Conservation (phyloP, 2,113 vertebrate genomes). For the Cinclus cinclus region DNA sequence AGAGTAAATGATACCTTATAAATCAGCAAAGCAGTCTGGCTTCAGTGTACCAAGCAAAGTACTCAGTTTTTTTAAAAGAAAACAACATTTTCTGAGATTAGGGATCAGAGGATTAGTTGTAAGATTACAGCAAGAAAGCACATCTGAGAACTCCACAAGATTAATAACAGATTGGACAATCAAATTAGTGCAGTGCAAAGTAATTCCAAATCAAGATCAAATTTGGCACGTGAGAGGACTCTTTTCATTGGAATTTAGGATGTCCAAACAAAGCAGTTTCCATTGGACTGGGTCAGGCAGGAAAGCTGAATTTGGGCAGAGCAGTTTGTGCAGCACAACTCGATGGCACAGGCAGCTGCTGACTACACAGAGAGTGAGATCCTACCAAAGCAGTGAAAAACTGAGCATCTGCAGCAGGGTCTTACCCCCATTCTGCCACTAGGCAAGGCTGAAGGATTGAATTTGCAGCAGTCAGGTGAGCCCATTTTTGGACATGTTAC, state of each 20-base stretch:
- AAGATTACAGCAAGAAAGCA: constrained; percentile 99
- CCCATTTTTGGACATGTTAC: not conserved
- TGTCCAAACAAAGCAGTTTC: constrained; percentile 41
- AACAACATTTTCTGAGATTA: constrained; percentile 69
- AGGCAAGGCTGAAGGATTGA: not conserved
- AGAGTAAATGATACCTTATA: constrained; percentile 24
- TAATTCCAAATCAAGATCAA: constrained; percentile 70
- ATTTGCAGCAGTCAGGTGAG: not conserved
- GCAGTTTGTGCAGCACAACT: constrained; percentile 54
- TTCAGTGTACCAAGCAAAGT: constrained; percentile 64
- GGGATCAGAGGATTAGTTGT: constrained; percentile 88
- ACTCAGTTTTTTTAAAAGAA: constrained; percentile 11
- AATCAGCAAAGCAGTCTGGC: constrained; percentile 68
- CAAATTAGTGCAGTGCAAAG: constrained; percentile 79
- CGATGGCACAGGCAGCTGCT: constrained; percentile 61
- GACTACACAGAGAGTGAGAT: not conserved
- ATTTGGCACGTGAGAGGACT: constrained; percentile 43
- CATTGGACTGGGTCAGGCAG: constrained; percentile 5
- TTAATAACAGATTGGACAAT: constrained; percentile 81
- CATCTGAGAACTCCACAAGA: constrained; percentile 71
- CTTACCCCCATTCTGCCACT: constrained; percentile 21
- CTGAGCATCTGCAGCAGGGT: constrained; percentile 65
- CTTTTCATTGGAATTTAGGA: constrained; percentile 47
- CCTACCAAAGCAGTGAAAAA: constrained; percentile 48
- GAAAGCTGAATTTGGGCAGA: constrained; percentile 36